Conservation (phyloP, 2,797 vertebrate genomes). For the Eupleurogrammus muticus region DNA sequence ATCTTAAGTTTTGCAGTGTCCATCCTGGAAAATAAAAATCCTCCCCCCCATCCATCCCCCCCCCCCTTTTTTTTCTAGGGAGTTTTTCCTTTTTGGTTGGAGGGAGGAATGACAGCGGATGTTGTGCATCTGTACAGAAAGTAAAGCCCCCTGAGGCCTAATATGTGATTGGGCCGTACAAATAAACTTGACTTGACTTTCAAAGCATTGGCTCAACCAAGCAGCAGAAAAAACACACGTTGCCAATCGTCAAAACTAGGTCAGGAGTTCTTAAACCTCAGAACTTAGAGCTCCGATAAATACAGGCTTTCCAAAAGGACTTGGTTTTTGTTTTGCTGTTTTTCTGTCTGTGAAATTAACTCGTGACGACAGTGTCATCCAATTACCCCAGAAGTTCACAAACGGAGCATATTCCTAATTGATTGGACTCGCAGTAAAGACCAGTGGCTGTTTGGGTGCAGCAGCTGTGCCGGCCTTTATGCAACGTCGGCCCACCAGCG, state of each 20-base stretch:
- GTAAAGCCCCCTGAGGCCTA: too few species aligned
- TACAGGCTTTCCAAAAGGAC: conserved; percentile 72
- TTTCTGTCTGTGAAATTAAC: conserved; percentile 71
- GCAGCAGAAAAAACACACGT: conserved; percentile 40
- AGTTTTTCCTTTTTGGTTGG: too few species aligned
- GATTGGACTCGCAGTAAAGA: conserved; percentile 57
- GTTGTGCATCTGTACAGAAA: too few species aligned
- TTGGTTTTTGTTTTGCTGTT: conserved; percentile 73
- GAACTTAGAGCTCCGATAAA: conserved; percentile 65
- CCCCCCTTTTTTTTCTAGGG: too few species aligned
- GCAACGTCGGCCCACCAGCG: conserved; percentile 41
- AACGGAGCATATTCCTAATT: conserved; percentile 51
- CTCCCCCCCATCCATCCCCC: too few species aligned
- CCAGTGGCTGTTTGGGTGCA: conserved; percentile 52
- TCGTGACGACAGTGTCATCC: conserved; percentile 69
- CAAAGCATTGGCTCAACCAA: conserved; percentile 43
- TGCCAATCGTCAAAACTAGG: conserved; percentile 68
- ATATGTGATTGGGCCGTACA: too few species aligned
- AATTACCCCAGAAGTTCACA: conserved; percentile 67
- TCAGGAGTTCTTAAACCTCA: conserved; percentile 61
- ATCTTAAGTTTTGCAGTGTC: too few species aligned
- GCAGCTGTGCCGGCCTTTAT: conserved; percentile 49
- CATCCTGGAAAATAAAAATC: too few species aligned
- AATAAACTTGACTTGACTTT: conserved; percentile 14
- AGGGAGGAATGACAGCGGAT: too few species aligned